These are phyloP conservation scores for Barnardius zonarius DNA, from an alignment of 2,113 vertebrate species.

Conservation along the genomic window DNA sequence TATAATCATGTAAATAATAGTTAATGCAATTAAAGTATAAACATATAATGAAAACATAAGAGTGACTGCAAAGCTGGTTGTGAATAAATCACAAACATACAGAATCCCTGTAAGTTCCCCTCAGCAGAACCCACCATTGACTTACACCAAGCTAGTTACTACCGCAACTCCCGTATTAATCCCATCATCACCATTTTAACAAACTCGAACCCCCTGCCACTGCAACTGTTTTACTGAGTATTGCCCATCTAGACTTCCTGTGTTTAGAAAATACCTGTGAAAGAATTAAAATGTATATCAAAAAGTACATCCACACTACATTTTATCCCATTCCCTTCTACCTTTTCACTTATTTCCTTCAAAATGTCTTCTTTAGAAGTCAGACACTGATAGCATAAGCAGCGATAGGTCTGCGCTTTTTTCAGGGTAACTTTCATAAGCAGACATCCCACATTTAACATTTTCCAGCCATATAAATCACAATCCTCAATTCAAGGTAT, in stretches of 20 bases:
- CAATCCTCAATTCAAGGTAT: not conserved
- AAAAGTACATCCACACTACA: not conserved
- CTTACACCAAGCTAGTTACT: not conserved
- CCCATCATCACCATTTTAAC: not conserved
- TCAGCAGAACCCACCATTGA: not conserved
- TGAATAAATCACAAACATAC: not conserved
- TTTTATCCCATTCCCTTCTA: not conserved
- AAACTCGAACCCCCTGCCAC: not conserved
- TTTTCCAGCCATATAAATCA: not conserved
- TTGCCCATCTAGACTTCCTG: not conserved
- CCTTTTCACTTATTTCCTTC: not conserved
- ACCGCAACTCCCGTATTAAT: not conserved
- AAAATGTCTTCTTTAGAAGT: not conserved
- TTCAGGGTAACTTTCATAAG: not conserved
- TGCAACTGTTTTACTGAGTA: not conserved
- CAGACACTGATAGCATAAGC: rapidly evolving
- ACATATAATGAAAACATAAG: not conserved
- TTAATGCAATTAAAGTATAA: not conserved
- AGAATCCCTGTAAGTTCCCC: not conserved
- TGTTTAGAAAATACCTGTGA: not conserved
- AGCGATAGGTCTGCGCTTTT: not conserved
- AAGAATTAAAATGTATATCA: not conserved
- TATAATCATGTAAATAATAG: not conserved
- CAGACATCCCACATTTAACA: not conserved
- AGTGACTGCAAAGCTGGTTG: not conserved